Evolutionary conservation across 2,797 vertebrate species (phyloP).

Genomic region (Crypturellus tataupa): DNA sequence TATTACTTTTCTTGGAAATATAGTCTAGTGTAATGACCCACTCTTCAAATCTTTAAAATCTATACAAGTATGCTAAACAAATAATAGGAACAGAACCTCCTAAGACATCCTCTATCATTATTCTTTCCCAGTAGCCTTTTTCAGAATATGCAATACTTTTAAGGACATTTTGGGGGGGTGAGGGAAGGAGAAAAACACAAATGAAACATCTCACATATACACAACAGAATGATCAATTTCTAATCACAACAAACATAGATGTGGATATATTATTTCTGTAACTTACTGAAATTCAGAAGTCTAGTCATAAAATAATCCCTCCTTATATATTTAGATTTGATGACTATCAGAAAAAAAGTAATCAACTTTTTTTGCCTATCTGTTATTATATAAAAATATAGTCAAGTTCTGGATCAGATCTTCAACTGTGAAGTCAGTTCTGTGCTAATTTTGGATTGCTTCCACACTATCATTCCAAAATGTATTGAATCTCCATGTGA

Average conservation of each 20-base stretch:
- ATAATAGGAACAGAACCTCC: not conserved
- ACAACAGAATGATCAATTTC: not conserved
- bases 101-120: not conserved
- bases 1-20: not conserved
- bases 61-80: not conserved
- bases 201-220: not conserved
- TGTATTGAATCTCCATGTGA: not conserved
- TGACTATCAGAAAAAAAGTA: not conserved
- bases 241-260: not conserved
- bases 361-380: not conserved
- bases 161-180: not conserved
- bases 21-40: not conserved
- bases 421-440: not conserved
- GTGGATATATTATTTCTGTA: not conserved
- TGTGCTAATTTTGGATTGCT: not conserved
- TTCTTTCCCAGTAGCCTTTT: not conserved
- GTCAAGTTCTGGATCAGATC: not conserved
- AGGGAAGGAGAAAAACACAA: not conserved
- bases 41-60: not conserved
- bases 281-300: accelerated
- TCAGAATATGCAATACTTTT: not conserved
- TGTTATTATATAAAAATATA: not conserved
- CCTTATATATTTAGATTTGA: not conserved
- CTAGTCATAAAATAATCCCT: not conserved
- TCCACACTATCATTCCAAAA: not conserved